Evolutionary conservation across 2,113 vertebrate genomes (phyloP), one percentile per base, ranked within the genome.

Genomic region (Mirza zaza): DNA sequence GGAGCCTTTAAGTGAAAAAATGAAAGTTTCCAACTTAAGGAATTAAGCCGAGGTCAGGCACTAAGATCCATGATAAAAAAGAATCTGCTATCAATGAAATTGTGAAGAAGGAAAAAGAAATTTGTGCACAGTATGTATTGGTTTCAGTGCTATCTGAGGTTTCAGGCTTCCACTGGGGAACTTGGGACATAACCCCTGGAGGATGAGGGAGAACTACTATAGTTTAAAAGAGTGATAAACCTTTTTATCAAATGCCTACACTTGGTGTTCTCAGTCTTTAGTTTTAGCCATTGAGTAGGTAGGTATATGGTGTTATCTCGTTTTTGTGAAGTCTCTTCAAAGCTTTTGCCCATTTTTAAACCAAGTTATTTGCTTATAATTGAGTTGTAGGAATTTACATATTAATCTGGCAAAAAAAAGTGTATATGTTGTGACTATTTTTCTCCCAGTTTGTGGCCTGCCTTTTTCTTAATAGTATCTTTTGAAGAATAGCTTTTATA

Each of bases 401-500:
- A 36, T 52, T 68, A 55, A 55, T 11, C 7, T 27, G 27, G 59
- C 9, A 61, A 34, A 34, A 57, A 55, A 57, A 57, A 57, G 55
- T 21, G 15, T 67, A 8, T 70, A 29, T 48, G 15, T 81, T 59
- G 10, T 71, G 36, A 82, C 82, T 90, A 42, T 90, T 82, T 90
- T 81, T 90, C 42, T 87, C 36, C 55, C 34, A 70, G 34, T 89
- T 86, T 61, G 23, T 88, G 68, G 11, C 39, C 27, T 82, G 45
- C 18, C 21, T 79, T 79, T 79, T 79, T n/a, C 50, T 84, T 95
- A n/a, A 42, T 59, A 73, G 21, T 55, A 2, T 32, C 32, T 90
- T 83, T 84, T 87, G 50, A 96, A 95, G 10, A 90, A 8, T 13
- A 92, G 15, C 59, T 88, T 88, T 89, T 90, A 1, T 77, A 91